phyloP scores from a whole-genome alignment of 2,888 invertebrate species.

The Timema podura region DNA sequence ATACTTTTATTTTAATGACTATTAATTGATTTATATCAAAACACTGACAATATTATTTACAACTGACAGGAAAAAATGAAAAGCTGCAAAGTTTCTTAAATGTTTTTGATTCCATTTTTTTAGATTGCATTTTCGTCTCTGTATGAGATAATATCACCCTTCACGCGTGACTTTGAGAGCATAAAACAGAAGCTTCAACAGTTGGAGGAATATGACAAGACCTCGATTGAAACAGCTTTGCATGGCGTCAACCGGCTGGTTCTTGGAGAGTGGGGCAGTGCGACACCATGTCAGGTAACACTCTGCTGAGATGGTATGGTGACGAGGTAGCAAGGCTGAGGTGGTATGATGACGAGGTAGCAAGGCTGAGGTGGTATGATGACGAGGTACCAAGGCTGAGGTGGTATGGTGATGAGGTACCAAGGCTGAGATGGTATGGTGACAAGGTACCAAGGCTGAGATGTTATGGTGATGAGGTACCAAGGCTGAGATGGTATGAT shows the following conservation, averaged over 20 bases:
- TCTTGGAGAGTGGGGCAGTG: conserved; percentile 84
- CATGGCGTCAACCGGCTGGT: conserved; percentile 75
- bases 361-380: too few relatives aligned
- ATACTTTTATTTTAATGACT: not conserved
- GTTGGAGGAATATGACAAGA: conserved; percentile 81
- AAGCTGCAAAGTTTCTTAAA: not conserved
- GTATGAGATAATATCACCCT: conserved; percentile 68
- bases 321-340: too few relatives aligned
- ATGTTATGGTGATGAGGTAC: too few relatives aligned
- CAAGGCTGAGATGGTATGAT: too few relatives aligned
- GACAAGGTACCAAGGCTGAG: too few relatives aligned
- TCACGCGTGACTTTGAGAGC: conserved; percentile 82
- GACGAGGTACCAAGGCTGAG: too few relatives aligned
- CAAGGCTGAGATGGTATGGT: too few relatives aligned
- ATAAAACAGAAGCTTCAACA: conserved; percentile 71
- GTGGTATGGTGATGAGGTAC: too few relatives aligned
- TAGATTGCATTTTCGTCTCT: conserved; percentile 52
- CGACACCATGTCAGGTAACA: conserved; percentile 73
- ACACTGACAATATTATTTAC: too few relatives aligned
- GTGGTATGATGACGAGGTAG: too few relatives aligned
- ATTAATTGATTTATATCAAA: too few relatives aligned
- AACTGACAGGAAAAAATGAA: not conserved
- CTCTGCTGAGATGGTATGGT: too few relatives aligned
- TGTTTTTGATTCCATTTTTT: conserved; percentile 24
- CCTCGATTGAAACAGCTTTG: conserved; percentile 75